Base-by-base conservation (phyloP, 1,140 invertebrate genomes). In the Sipha flava region DNA sequence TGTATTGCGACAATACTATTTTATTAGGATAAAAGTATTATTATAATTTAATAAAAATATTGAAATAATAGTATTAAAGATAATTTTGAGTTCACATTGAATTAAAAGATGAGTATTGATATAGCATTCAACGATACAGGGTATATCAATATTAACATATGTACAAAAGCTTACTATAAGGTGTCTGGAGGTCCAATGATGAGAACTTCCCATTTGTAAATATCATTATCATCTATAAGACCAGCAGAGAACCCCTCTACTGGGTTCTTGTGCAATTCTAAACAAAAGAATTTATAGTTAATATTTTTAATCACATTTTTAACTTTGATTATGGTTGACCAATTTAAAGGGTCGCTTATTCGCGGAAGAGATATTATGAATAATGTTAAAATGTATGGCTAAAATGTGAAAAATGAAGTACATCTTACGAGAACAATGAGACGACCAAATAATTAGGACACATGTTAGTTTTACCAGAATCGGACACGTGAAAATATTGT, bases 211-310 rank as follows among this genome's bases (percentile, higher is more conserved):
- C 97, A 99, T 89, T 93, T 92, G 88, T 97, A 99, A 87, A 99
- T 97, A 87, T 99, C 97, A 92, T 96, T 94, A 89, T 99, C 98
- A 89, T 99, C 96, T 88, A 98, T 96, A 82, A 99, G 90, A 83
- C 98, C 98, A 87, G 97, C 98, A 87, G 97, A 98, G 91, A 99
- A 99, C 84, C 97, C 97, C 92, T 98, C 96, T 45, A 98, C 96
- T 85, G 96, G 95, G 90, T 98, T 97, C 90, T 98, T 98, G 88
- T 97, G 98, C 84, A 99, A 87, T 90, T 98, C 97, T 98, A 89
- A 85, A 93, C 92, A 81, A 84, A 85, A 16, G 83, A 80, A 82
- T 21, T 49, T 10, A 52, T 70, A 3, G 31, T 77, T 59, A 77
- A 80, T 54, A 12, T 10, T 18, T 1, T 31, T 6, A 34, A 6